These are phyloP conservation scores for Aurelia coerulea DNA, from an alignment of 30 jellyfish, hydroid and myxozoan genomes.

Conservation along the genomic window DNA sequence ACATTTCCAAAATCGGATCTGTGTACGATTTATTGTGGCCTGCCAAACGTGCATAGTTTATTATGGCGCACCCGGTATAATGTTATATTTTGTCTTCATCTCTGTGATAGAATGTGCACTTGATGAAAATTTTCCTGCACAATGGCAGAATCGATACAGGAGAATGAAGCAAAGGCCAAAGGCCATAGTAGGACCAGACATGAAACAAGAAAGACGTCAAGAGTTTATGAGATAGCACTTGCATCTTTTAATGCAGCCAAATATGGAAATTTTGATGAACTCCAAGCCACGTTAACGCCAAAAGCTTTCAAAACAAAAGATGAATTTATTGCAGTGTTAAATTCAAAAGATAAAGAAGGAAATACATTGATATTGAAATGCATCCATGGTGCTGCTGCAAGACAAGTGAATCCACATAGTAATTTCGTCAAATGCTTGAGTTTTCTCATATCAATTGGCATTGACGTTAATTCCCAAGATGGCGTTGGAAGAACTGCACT, in stretches of 20 bases:
- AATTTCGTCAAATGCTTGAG: conserved; percentile 38
- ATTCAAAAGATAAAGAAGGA: conserved; percentile 51
- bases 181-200: conserved; percentile 13
- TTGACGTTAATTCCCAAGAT: conserved; percentile 53
- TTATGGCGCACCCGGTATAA: no score
- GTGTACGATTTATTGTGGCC: no score
- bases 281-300: conserved; percentile 1
- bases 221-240: conserved; percentile 29
- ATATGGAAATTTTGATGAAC: conserved; percentile 27
- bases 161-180: conserved; percentile 3
- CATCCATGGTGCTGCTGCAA: conserved; percentile 62
- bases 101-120: no score
- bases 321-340: conserved; percentile 8
- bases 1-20: no score
- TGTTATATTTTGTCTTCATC: no score
- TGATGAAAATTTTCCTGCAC: no score
- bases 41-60: no score
- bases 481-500: conserved; percentile 44
- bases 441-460: conserved; percentile 47
- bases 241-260: conserved; percentile 50
- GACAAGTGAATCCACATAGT: conserved; percentile 15
- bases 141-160: conserved; percentile 19
- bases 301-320: conserved; percentile 18
- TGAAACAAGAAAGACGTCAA: conserved; percentile 25
- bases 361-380: conserved; percentile 38